Base-by-base conservation (phyloP, 2,113 vertebrate genomes). In the Phalacrocorax pelagicus region DNA sequence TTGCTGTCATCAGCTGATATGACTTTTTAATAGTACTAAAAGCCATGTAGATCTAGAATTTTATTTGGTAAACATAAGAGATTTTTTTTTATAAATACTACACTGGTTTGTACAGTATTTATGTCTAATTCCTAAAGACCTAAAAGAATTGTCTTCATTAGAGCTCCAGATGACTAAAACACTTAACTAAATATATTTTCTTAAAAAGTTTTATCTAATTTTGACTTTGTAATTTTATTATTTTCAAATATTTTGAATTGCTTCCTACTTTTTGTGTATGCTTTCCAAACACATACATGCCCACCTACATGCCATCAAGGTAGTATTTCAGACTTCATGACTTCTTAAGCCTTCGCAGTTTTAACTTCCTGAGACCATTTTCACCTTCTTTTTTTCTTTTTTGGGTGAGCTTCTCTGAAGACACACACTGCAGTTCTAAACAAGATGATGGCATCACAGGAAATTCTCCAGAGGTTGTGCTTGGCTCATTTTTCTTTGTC, bases 291-390 rank as follows among this genome's bases (percentile, higher is more conserved):
- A 47, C 55, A 90, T 18, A 57, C n/a, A n/a, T 81, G 42, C 34
- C 11, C 27, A 63, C 8, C 27, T 38, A 38, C 10, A 6, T 8
- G 23, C 27, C 42, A 71, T 36, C 42, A 29, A 30, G 38, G 67
- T 58, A 54, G 1, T 12, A 49, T 54, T 87, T 91, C 59, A 66
- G 65, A 51, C 70, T 75, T 97, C 86, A 98, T 54, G 92, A 96
- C 94, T 98, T 98, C 96, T 98, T 98, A 83, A 95, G 92, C 83
- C 98, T 98, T 84, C 97, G 97, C 86, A 98, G 98, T 98, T 98
- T 98, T 47, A 98, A 98, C 92, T 98, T 98, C 98, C 98, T 94
- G 52, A 98, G 97, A 89, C 97, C 97, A 75, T 96, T 97, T 89
- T 97, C 71, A 70, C 59, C 95, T 94, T 97, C 97, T 98, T 96